Conservation (phyloP, 2,113 vertebrate genomes). For the Cyrtonyx montezumae region DNA sequence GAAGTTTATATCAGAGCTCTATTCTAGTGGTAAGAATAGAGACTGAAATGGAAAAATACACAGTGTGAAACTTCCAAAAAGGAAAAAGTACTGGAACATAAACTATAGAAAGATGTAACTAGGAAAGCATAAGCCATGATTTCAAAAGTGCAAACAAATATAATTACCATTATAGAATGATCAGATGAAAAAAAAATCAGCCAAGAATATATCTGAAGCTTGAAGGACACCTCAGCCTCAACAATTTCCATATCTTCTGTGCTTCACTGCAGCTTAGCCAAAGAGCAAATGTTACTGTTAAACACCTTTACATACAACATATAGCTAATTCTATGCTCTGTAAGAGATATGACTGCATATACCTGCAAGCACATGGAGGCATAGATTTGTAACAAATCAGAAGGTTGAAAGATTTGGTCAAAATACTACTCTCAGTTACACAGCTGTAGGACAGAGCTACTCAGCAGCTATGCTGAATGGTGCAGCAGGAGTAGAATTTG, state of each 20-base stretch:
- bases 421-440: neutral
- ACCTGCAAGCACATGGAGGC: neutral
- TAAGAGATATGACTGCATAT: neutral
- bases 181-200: neutral
- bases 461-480: constrained; percentile 10
- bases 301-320: neutral
- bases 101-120: neutral
- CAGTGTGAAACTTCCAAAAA: neutral
- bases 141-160: neutral
- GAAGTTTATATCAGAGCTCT: neutral
- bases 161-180: neutral
- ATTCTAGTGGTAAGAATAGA: neutral
- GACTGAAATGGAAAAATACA: neutral
- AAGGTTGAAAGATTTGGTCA: neutral
- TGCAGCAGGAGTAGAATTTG: constrained; percentile 57
- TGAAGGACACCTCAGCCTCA: neutral
- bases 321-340: neutral
- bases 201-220: neutral
- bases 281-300: neutral
- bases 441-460: neutral
- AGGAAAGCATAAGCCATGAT: neutral
- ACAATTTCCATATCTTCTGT: neutral
- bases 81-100: neutral
- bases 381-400: neutral
- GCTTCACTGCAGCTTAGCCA: neutral